Percentiles rank a stretch among this genome's conserved stretches.
These are phyloP conservation scores for Sciurus vulgaris DNA, from an alignment of 2,797 vertebrate species.

Conservation along the genomic window DNA sequence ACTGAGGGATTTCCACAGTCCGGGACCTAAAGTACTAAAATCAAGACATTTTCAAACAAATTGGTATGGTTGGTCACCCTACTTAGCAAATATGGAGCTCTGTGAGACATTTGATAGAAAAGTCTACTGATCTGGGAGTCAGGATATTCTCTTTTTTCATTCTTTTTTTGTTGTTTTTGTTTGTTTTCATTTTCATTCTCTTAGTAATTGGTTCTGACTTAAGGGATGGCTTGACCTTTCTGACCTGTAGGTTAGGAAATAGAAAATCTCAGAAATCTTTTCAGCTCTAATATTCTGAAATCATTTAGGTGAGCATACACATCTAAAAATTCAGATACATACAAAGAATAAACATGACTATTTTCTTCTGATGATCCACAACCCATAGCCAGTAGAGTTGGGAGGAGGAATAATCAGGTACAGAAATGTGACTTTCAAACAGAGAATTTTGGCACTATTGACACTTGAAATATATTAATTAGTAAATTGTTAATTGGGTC, in stretches of 20 bases:
- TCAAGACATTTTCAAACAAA: neutral
- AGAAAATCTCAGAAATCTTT: conserved; percentile 35
- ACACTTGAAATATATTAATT: conserved; percentile 17
- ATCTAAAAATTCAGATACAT: neutral
- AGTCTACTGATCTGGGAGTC: neutral
- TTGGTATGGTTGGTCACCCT: neutral
- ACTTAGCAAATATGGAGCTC: neutral
- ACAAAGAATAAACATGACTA: neutral
- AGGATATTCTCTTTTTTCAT: neutral
- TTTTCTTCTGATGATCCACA: neutral
- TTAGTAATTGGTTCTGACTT: neutral
- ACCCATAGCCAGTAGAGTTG: neutral
- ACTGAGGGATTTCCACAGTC: neutral
- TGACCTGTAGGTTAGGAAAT: neutral
- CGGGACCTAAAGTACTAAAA: neutral
- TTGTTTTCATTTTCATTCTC: neutral
- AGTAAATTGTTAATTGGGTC: neutral
- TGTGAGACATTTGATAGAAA: neutral
- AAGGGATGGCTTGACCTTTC: neutral
- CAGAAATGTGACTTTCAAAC: neutral
- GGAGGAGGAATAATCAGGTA: neutral
- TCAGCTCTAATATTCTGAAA: neutral
- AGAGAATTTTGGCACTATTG: neutral
- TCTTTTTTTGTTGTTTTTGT: neutral
- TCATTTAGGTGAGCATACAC: neutral